Base-by-base conservation (phyloP, 2,888 invertebrate genomes). In the Philereme transversata region DNA sequence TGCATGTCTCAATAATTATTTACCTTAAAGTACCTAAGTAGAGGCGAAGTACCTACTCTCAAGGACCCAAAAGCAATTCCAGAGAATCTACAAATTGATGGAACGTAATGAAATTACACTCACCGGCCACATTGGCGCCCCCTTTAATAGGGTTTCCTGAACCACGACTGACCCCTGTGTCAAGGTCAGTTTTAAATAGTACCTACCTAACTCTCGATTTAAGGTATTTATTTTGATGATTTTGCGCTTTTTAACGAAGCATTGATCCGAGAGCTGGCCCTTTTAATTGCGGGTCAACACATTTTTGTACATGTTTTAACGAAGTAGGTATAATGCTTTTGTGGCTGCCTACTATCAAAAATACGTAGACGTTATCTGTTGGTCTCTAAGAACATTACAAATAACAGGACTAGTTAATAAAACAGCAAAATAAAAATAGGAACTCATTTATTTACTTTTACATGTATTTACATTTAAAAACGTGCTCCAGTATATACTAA, bases 361-460 rank as follows among this genome's bases (percentile, higher is more conserved):
- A 22, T 22, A 22, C 22, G 22, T 22, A 22, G 22, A 22, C 22
- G 22, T 22, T 22, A 22, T 22, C 22, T 1, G 22, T 22, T 22
- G 22, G 22, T 22, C 22, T 22, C 22, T 22, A 22, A 22, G 22
- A 22, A 22, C 1, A 22, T 22, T 22, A 22, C 7, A 6, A 5
- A 2, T 45, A 47, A 56, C 33, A 44, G 33, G 22, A 40, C 40
- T 33, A 52, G 40, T 51, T 57, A 88, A 85, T 86, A 83, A 90
- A 86, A 88, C 79, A 73, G 64, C 68, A 55, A 57, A 62, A 65
- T 64, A 69, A 84, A 84, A 90, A 91, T 91, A 91, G 91, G 91
- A 91, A 91, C 91, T 91, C 84, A 73, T 91, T 90, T 91, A 91
- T 90, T 90, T 90, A 90, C 88, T 88, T 81, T 79, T 81, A 70